A percentile compares a stretch with the other conserved stretches of the same genome.
Evolutionary conservation across 1,140 invertebrate genomes (phyloP).

Genomic region (Aphelenchoides besseyi): DNA sequence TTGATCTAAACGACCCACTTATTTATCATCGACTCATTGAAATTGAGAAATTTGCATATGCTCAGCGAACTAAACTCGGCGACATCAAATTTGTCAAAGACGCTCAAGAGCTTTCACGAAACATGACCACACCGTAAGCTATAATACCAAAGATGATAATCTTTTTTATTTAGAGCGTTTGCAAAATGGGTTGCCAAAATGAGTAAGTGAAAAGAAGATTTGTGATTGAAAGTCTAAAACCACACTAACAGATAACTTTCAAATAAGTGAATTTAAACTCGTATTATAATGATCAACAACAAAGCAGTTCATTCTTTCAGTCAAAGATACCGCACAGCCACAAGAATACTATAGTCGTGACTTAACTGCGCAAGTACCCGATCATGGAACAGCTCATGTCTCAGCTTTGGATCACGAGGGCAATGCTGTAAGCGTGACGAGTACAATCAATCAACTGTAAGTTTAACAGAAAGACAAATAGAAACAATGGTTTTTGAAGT

Average conservation of each 20-base stretch:
- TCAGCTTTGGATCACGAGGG: slow-evolving; percentile 79
- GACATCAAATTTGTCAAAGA: slow-evolving; percentile 68
- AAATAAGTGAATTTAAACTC: too few species aligned
- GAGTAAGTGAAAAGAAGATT: too few species aligned
- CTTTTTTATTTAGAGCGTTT: slow-evolving; percentile 37
- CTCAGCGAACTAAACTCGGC: slow-evolving; percentile 76
- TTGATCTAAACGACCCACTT: slow-evolving; percentile 59
- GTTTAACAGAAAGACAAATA: too few species aligned
- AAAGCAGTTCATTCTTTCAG: too few species aligned
- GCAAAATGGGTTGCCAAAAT: slow-evolving; percentile 49
- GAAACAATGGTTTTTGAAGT: too few species aligned
- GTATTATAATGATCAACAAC: too few species aligned
- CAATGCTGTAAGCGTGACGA: slow-evolving; percentile 85
- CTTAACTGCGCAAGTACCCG: slow-evolving; percentile 47
- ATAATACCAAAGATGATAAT: neutral
- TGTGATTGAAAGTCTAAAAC: too few species aligned
- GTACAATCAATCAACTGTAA: slow-evolving; percentile 83
- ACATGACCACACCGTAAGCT: slow-evolving; percentile 52
- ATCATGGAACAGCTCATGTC: slow-evolving; percentile 80
- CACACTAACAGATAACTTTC: too few species aligned
- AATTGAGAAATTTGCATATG: slow-evolving; percentile 86
- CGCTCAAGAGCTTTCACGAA: neutral
- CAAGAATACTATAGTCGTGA: slow-evolving; percentile 51
- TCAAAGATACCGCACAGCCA: slow-evolving; percentile 40
- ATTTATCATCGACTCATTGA: slow-evolving; percentile 81